phyloP scores from a whole-genome alignment of 2,113 vertebrate genomes.

The Pungitius pungitius region DNA sequence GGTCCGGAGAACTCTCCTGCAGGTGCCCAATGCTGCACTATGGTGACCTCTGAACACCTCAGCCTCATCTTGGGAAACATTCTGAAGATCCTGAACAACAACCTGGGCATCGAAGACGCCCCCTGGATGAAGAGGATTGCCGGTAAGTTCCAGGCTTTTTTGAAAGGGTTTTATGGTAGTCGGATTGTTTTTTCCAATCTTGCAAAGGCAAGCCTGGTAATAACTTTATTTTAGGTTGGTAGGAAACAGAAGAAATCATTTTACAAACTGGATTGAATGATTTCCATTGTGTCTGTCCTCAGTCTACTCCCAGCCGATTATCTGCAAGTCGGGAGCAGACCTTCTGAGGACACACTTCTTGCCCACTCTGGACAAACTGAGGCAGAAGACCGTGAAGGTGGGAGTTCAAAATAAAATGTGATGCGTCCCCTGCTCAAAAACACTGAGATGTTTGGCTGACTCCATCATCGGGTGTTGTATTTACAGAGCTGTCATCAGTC shows the following conservation, averaged over 20 bases:
- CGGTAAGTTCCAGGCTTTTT: slow-evolving; percentile 73
- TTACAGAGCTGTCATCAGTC: neutral
- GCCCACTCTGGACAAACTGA: slow-evolving; percentile 94
- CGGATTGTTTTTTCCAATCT: neutral
- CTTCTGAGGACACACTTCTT: slow-evolving; percentile 93
- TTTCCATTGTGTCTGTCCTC: slow-evolving; percentile 24
- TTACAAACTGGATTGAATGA: no score
- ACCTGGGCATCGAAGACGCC: slow-evolving; percentile 95
- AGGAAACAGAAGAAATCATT: neutral
- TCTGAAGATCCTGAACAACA: slow-evolving; percentile 96
- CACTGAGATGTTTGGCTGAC: neutral
- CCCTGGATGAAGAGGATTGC: slow-evolving; percentile 99
- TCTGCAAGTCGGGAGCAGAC: slow-evolving; percentile 92
- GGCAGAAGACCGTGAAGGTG: slow-evolving; percentile 93
- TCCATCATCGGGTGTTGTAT: slow-evolving; percentile 15
- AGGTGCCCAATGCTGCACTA: slow-evolving; percentile 86
- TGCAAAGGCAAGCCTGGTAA: neutral
- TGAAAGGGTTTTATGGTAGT: neutral
- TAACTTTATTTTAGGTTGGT: neutral
- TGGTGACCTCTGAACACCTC: slow-evolving; percentile 92
- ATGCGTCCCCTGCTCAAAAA: neutral
- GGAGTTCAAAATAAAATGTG: slow-evolving; percentile 13
- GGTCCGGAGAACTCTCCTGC: slow-evolving; percentile 86
- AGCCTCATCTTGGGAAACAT: slow-evolving; percentile 94
- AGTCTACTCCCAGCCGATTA: slow-evolving; percentile 98